These are phyloP conservation scores for Flexamia atlantica DNA, from an alignment of 2,888 invertebrate species.

Conservation along the genomic window DNA sequence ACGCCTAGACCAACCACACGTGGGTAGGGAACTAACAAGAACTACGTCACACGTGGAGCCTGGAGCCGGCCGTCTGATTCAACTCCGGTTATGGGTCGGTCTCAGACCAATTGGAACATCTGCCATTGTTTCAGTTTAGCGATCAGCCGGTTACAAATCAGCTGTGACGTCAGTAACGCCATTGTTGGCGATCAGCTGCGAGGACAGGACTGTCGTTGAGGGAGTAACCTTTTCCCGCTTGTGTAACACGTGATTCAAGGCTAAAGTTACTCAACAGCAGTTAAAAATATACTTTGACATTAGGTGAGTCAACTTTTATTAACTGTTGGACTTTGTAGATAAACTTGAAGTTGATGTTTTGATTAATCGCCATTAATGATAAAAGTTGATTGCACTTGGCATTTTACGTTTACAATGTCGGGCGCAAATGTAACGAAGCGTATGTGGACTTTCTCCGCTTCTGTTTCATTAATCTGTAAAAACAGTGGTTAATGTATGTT, in stretches of 20 bases:
- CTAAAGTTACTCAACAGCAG: not conserved
- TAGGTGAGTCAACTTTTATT: no score
- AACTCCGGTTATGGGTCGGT: constrained; percentile 17
- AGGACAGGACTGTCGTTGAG: constrained; percentile 11
- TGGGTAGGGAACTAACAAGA: constrained; percentile 23
- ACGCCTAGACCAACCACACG: not conserved
- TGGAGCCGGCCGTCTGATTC: not conserved
- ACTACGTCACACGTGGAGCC: not conserved
- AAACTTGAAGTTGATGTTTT: constrained; percentile 20
- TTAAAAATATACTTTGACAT: constrained; percentile 51
- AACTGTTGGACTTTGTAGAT: no score
- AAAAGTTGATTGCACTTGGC: not conserved
- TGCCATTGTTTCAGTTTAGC: constrained; percentile 43
- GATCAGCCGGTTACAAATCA: constrained; percentile 55
- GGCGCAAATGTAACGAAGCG: not conserved
- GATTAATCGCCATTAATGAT: no score
- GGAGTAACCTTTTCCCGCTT: constrained; percentile 38
- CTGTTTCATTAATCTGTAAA: not conserved
- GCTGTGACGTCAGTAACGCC: constrained; percentile 51
- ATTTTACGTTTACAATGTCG: not conserved
- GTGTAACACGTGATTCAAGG: constrained; percentile 46
- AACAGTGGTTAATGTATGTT: not conserved
- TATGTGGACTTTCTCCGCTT: not conserved
- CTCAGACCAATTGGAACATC: constrained; percentile 11
- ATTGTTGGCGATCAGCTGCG: constrained; percentile 46